Evolutionary conservation across 2,888 invertebrate genomes (phyloP), one percentile per base, ranked within the genome.

Genomic region (Atrina japonica): DNA sequence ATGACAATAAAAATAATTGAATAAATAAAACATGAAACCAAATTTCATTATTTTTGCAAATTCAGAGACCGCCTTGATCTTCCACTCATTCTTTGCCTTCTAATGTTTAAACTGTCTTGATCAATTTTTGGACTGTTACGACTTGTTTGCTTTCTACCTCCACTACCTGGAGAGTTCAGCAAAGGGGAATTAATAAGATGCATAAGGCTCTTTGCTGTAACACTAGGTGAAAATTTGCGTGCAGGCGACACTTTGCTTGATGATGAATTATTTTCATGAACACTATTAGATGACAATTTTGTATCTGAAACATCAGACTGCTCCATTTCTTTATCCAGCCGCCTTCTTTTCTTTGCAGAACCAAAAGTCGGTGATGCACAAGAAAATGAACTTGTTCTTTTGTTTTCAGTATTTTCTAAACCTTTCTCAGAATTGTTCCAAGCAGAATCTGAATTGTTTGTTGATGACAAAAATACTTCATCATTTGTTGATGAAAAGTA

Each of bases 131-230:
- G 72, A 59, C 72, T 75, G 3, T 21, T 45, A 0, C 35, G 25
- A 18, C 69, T 64, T 5, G 3, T 41, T 23, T 25, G 53, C n/a
- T 23, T 59, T 5, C 50, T 53, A 16, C 11, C 53, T 5, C 30
- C 65, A 23, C 27, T 29, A 7, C 49, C 50, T n/a, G 70, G 66
- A 50, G 80, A 73, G 7, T 68, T 70, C 21, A 86, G 52, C 7
- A 86, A 59, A 11, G 86, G 86, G 14, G 86, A 86, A 65, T 83
- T 81, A 68, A 86, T 85, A 18, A 86, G 67, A 63, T 83, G 83
- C 70, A 83, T 78, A 25, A 86, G 75, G 67, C 85, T 83, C 60
- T 78, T 79, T 3, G 83, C 81, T 1, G 84, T 82, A 0, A 86
- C 81, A 68, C 64, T 78, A 6, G 84, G 86, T 2, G 86, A 85